Evolutionary conservation across 2,888 invertebrate genomes (phyloP).

Genomic region (Orthosia cruda): DNA sequence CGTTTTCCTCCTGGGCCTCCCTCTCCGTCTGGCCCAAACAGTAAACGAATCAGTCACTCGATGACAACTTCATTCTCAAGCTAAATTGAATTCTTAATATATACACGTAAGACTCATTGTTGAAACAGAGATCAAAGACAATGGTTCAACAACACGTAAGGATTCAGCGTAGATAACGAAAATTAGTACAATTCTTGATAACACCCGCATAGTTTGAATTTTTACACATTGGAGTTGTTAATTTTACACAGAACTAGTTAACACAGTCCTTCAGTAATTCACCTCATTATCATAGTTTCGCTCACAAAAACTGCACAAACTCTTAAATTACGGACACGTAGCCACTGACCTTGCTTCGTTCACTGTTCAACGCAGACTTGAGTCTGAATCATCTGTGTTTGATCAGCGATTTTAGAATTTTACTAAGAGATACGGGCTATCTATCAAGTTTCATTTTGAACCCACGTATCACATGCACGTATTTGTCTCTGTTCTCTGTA

Average conservation of each 20-base stretch:
- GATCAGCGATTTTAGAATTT: conserved; percentile 72
- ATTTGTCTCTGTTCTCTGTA: conserved; percentile 7
- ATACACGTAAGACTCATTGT: conserved; percentile 42
- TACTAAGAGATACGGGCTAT: conserved; percentile 55
- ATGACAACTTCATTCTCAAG: conserved; percentile 23
- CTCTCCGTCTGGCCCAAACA: conserved; percentile 88
- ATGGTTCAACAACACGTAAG: conserved; percentile 32
- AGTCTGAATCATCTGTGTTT: conserved; percentile 82
- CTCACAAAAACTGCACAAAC: conserved; percentile 69
- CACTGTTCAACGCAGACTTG: conserved; percentile 64
- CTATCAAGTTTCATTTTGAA: conserved; percentile 37
- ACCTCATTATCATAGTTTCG: conserved; percentile 76
- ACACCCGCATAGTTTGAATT: conserved; percentile 68
- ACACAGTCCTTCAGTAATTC: conserved; percentile 78
- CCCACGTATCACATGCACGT: conserved; percentile 16
- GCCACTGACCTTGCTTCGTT: conserved; percentile 80
- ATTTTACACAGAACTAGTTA: conserved; percentile 76
- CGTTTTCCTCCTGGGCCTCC: conserved; percentile 81
- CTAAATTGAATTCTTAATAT: conserved; percentile 38
- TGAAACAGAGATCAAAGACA: conserved; percentile 26
- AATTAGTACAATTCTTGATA: conserved; percentile 42
- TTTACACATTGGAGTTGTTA: conserved; percentile 65
- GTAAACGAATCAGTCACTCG: conserved; percentile 60
- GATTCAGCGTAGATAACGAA: conserved; percentile 56
- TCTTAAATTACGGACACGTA: conserved; percentile 70